These are phyloP conservation scores for Andricus grossulariae DNA, from an alignment of 1,140 invertebrate species.

Conservation along the genomic window DNA sequence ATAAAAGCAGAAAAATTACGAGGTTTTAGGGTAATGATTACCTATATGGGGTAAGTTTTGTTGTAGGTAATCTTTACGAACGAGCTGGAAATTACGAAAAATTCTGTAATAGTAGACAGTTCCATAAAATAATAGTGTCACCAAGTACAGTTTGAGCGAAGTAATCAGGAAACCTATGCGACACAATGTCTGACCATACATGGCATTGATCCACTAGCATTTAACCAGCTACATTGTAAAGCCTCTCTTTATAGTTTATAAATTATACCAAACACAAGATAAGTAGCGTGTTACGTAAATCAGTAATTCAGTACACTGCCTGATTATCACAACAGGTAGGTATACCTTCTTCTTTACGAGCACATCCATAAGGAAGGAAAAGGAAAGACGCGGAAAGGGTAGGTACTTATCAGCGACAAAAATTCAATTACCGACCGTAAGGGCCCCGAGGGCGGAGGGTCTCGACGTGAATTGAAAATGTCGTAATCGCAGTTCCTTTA, in stretches of 20 bases:
- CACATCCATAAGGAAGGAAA: neutral
- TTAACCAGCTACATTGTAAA: neutral
- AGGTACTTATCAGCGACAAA: constrained; percentile 21
- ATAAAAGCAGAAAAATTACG: too few relatives aligned
- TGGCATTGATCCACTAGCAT: constrained; percentile 3
- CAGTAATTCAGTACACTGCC: neutral
- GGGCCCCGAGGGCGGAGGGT: neutral
- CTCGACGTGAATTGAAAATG: constrained; percentile 14
- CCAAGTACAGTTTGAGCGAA: neutral
- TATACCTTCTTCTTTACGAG: neutral
- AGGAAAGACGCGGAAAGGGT: neutral
- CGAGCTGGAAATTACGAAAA: too few relatives aligned
- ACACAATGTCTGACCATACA: neutral
- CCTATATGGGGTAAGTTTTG: too few relatives aligned
- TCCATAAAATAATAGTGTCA: too few relatives aligned
- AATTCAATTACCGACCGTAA: constrained; percentile 35
- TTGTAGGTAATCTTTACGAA: too few relatives aligned
- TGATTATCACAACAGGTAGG: neutral
- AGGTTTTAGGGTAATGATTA: too few relatives aligned
- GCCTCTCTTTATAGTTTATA: neutral
- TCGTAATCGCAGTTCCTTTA: neutral
- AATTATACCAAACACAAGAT: neutral
- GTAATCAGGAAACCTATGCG: neutral
- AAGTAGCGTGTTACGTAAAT: constrained; percentile 26
- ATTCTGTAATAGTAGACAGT: too few relatives aligned